phyloP scores from a whole-genome alignment of 2,888 invertebrate species.

The Himalopsyche anomala region DNA sequence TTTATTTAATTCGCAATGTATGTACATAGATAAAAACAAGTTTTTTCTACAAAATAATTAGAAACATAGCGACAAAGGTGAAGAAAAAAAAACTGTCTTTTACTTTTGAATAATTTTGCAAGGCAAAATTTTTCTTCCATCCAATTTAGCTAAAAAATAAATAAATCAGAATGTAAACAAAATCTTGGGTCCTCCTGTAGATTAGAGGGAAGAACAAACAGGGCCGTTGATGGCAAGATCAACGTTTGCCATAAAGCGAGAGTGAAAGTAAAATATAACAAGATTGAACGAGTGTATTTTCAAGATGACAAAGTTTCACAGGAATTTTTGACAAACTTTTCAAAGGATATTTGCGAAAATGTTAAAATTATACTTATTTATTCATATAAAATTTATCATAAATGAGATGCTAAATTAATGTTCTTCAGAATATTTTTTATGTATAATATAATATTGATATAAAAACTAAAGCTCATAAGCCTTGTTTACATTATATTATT shows the following conservation, averaged over 20 bases:
- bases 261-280: slow-evolving; percentile 22
- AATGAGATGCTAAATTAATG: slow-evolving; percentile 3
- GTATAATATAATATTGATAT: no score
- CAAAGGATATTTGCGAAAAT: slow-evolving; percentile 7
- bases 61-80: no score
- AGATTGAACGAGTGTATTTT: slow-evolving; percentile 25
- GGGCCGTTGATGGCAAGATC: slow-evolving; percentile 12
- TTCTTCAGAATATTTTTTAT: not conserved
- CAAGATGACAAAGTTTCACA: not conserved
- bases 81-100: no score
- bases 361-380: not conserved
- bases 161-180: not conserved
- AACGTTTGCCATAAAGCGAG: slow-evolving; percentile 16
- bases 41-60: no score
- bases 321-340: not conserved
- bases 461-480: no score
- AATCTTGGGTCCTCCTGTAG: not conserved
- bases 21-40: no score
- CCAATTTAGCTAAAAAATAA: no score
- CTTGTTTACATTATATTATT: no score
- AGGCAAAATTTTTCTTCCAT: no score
- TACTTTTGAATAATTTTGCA: no score
- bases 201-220: slow-evolving; percentile 20
- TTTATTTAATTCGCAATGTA: no score
- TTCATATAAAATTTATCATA: not conserved